These are phyloP conservation scores for Apodemia hepburni DNA, from an alignment of 2,888 invertebrate species.

Conservation along the genomic window DNA sequence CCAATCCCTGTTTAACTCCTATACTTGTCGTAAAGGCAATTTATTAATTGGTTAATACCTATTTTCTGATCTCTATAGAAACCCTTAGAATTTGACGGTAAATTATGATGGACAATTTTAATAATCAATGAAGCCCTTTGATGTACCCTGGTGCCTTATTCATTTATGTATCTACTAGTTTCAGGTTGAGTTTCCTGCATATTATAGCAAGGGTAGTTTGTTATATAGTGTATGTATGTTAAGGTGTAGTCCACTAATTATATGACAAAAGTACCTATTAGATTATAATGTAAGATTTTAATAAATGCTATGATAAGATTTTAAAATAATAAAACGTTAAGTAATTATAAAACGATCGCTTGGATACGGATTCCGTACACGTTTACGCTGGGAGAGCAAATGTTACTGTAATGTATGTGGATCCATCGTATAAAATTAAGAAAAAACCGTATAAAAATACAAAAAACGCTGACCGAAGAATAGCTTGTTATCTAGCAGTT, in stretches of 20 bases:
- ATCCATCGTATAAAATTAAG: too few species aligned
- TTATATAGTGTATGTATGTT: neutral
- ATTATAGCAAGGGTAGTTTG: neutral
- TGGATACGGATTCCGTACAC: neutral
- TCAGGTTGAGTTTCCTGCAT: neutral
- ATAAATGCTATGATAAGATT: neutral
- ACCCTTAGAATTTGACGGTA: neutral
- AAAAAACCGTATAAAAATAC: too few species aligned
- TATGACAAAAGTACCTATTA: slow-evolving; percentile 8
- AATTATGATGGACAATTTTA: neutral
- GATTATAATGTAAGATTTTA: neutral
- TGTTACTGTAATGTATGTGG: too few species aligned
- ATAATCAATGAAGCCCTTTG: slow-evolving; percentile 22
- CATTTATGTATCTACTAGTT: slow-evolving; percentile 1
- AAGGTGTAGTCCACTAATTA: slow-evolving; percentile 9
- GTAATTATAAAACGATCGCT: neutral
- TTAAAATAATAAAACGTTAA: neutral
- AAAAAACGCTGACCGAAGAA: too few species aligned
- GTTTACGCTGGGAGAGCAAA: too few species aligned
- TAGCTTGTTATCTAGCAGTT: too few species aligned
- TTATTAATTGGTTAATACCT: too few species aligned
- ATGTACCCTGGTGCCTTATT: slow-evolving; percentile 23
- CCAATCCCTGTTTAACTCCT: too few species aligned
- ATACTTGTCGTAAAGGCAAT: too few species aligned
- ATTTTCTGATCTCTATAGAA: too few species aligned